Evolutionary conservation across 2,888 invertebrate species (phyloP).

Genomic region (Oscheius myriophilus): DNA sequence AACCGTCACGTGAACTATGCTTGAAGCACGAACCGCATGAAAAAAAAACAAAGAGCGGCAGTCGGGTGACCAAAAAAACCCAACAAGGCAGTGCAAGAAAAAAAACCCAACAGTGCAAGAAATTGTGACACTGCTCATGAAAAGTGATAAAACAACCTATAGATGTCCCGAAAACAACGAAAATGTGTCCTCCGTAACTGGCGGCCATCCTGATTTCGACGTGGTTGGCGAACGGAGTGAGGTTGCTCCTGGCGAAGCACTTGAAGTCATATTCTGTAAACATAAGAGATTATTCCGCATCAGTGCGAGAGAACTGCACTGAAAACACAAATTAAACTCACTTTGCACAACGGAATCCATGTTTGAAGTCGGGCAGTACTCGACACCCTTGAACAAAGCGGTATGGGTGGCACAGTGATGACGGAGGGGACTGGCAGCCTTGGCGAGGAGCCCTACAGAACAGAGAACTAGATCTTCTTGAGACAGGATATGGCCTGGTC

Average conservation of each 20-base stretch:
- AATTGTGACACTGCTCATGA: too few species aligned
- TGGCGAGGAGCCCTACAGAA: conserved; percentile 35
- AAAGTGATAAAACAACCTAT: too few species aligned
- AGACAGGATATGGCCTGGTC: conserved; percentile 40
- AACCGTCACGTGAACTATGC: too few species aligned
- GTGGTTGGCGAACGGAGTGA: conserved; percentile 40
- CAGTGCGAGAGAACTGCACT: too few species aligned
- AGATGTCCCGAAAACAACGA: conserved; percentile 46
- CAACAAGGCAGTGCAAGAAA: conserved; percentile 25
- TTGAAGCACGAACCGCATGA: too few species aligned
- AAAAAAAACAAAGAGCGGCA: too few species aligned
- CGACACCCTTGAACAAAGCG: conserved; percentile 38
- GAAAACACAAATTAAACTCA: not conserved
- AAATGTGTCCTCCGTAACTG: conserved; percentile 42
- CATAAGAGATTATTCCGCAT: too few species aligned
- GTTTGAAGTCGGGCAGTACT: conserved; percentile 34
- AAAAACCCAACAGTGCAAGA: too few species aligned
- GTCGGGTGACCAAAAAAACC: too few species aligned
- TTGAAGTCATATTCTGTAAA: not conserved
- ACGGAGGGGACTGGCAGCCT: conserved; percentile 3
- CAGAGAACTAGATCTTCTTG: conserved; percentile 38
- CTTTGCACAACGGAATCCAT: conserved; percentile 38
- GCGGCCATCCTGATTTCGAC: conserved; percentile 41
- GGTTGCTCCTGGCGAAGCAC: conserved; percentile 31
- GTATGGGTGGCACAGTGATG: conserved; percentile 37